Evolutionary conservation across 2,888 invertebrate genomes (phyloP), one percentile per base, ranked within the genome.

Genomic region (Fabriciana adippe): DNA sequence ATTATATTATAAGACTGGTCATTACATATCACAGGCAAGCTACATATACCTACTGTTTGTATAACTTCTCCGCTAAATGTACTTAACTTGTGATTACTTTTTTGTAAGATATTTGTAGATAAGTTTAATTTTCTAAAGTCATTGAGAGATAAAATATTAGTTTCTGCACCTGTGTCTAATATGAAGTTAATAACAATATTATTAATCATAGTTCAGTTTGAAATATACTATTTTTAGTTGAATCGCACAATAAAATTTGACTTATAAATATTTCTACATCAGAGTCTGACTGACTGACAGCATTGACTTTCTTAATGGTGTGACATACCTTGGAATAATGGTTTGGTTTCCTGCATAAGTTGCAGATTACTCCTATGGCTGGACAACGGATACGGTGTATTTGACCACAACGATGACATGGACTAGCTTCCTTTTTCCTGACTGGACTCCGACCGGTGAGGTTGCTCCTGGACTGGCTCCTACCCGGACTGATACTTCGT

Each of bases 81-180:
- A 48, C 14, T 15, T 13, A 48, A n/a, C n/a, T n/a, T 48, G n/a
- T 15, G n/a, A n/a, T 6, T 13, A 48, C 48, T 48, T 48, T 48
- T 48, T 13, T n/a, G 1, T 15, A 48, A 15, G 6, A 53, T 53
- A 6, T 53, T 53, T 53, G 16, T 14, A 53, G 53, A 53, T 53
- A 18, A 16, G 14, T 53, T 53, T 53, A 53, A 16, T n/a, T 53
- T n/a, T 16, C n/a, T 53, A 55, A 55, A 26, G 11, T 11, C 21
- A 16, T 55, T 18, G 13, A 55, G 18, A 31, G 55, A 55, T 26
- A 55, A 16, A 31, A 55, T 18, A 55, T 55, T 55, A 55, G 18
- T 31, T 13, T 55, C 55, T 13, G 35, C 55, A 6, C 55, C 55
- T 55, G 55, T 55, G 35, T 55, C 55, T 31, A 55, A n/a, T 31